phyloP scores from a whole-genome alignment of 2,888 invertebrate genomes.

The Cheilosia soror region DNA sequence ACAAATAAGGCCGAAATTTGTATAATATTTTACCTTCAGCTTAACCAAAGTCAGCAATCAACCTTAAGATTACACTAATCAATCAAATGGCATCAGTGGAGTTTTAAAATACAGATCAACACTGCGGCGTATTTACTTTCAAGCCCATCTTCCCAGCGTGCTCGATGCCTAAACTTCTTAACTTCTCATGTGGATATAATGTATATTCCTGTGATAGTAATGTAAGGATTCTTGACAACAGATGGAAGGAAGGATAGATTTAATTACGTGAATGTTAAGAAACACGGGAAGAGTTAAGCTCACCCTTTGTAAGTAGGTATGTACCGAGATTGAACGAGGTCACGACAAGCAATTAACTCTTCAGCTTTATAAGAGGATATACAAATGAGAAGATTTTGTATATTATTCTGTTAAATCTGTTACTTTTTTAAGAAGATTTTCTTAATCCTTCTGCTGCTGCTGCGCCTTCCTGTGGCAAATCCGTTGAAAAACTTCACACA shows the following conservation, averaged over 20 bases:
- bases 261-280: constrained; percentile 37
- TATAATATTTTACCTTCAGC: no score
- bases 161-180: constrained; percentile 21
- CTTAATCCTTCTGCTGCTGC: constrained; percentile 5
- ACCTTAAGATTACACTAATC: no score
- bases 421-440: constrained; percentile 1
- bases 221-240: constrained; percentile 32
- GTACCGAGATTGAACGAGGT: constrained; percentile 33
- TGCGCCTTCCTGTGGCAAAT: neutral
- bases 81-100: no score
- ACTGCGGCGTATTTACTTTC: neutral
- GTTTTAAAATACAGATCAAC: neutral
- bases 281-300: constrained; percentile 1
- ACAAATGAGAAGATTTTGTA: neutral
- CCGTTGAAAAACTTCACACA: constrained; percentile 1
- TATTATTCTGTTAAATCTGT: constrained; percentile 10
- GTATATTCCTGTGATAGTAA: constrained; percentile 9
- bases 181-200: constrained; percentile 30
- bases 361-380: constrained; percentile 14
- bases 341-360: constrained; percentile 55
- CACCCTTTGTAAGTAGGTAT: neutral
- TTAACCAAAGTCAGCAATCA: no score
- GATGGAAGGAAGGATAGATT: constrained; percentile 41
- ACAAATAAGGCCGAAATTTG: no score
- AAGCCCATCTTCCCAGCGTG: neutral